phyloP scores from a whole-genome alignment of 1,140 invertebrate species.

The Pissodes strobi region DNA sequence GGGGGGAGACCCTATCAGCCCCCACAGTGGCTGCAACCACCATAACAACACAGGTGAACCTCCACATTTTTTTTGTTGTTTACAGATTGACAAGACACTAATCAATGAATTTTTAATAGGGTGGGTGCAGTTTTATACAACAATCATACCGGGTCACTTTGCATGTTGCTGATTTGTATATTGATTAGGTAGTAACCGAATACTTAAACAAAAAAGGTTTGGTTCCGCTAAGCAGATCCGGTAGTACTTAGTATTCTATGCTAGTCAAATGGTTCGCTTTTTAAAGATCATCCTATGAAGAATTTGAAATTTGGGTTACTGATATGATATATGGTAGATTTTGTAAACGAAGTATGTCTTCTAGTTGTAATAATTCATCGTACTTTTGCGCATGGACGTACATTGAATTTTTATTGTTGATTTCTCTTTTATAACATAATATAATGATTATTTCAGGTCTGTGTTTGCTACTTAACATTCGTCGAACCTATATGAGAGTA shows the following conservation, averaged over 20 bases:
- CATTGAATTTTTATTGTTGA: not conserved
- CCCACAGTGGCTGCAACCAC: constrained; percentile 56
- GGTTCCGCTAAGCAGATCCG: constrained; percentile 42
- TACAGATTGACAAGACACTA: constrained; percentile 38
- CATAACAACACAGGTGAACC: constrained; percentile 52
- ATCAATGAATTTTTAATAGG: constrained; percentile 43
- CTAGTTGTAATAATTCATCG: not conserved
- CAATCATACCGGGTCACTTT: constrained; percentile 44
- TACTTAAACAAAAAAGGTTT: constrained; percentile 33
- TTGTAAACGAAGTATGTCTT: not conserved
- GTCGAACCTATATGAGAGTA: no score
- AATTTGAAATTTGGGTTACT: constrained; percentile 21
- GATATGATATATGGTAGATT: constrained; percentile 12
- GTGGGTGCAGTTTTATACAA: constrained; percentile 57
- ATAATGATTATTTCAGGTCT: no score
- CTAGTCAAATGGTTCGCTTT: constrained; percentile 22
- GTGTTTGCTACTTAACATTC: no score
- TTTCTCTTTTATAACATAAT: not conserved
- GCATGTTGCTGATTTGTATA: constrained; percentile 30
- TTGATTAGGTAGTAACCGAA: constrained; percentile 34
- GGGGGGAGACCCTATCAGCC: constrained; percentile 60
- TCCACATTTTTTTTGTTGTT: constrained; percentile 49
- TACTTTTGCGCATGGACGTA: not conserved
- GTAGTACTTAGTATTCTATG: constrained; percentile 34
- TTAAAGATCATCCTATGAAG: constrained; percentile 27